Evolutionary conservation across 2,113 vertebrate species (phyloP), one percentile per base, ranked within the genome.

Genomic region (Pontoporia blainvillei): DNA sequence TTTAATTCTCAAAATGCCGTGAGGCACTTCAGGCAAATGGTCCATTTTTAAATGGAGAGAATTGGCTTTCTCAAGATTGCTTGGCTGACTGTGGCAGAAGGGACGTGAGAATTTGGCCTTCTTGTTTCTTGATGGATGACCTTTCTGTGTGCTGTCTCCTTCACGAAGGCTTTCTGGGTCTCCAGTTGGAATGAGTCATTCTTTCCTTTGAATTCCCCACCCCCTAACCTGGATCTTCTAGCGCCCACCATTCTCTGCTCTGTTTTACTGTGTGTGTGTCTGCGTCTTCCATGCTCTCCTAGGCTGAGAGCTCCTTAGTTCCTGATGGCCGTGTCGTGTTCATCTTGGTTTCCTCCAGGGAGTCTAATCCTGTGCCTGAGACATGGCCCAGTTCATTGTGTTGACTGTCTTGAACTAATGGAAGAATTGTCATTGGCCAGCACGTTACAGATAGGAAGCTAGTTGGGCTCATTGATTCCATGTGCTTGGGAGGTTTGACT

Each of bases 1-100:
- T 76, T 91, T 88, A 94, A 96, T 95, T 94, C 87, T 87, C 69
- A 9, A 71, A 87, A 88, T 62, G 52, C 92, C 11, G 0, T 11
- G 39, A 96, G 62, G 64, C 90, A 54, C 92, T 90, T 76, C 66
- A 23, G 71, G 76, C 81, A 73, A 92, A 72, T 62, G 66, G 54
- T 71, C 54, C 71, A 5, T 89, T 92, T 91, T 44, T 27, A 92
- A 87, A 88, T 3, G 25, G 78, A 66, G 39, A 54, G 71, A 72
- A 89, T 34, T 20, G 46, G 15, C 41, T 94, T 67, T 82, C 49
- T 92, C 15, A 5, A 1, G 71, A 39, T 87, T 52, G 11, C 82
- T 34, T 4, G 4, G 18, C 52, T 46, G 86, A 36, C 4, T 20
- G 20, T 12, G 36, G 86, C 61, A 6, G n/a, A 36, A 59, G 72